Percentiles rank a stretch among this genome's conserved stretches.
Conservation (phyloP, 2,797 vertebrate species). For the Phrynocephalus vlangalii region DNA sequence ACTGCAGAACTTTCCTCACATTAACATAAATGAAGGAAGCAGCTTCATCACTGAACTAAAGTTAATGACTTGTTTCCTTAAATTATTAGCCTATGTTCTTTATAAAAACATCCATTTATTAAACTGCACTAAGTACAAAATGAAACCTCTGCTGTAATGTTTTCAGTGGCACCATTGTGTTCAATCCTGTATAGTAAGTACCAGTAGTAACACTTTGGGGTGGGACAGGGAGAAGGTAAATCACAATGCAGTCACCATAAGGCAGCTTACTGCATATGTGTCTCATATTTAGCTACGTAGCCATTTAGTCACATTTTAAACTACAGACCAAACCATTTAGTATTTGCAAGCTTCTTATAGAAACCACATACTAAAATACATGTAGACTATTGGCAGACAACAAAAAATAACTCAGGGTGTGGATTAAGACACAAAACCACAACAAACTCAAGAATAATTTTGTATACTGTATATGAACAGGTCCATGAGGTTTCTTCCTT, state of each 20-base stretch:
- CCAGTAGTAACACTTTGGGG: background rate
- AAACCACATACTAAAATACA: conserved; percentile 39
- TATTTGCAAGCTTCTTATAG: conserved; percentile 55
- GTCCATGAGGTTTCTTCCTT: conserved; percentile 33
- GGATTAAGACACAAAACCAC: conserved; percentile 48
- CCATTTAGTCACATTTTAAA: conserved; percentile 46
- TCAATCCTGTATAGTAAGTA: background rate
- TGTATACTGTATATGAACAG: conserved; percentile 25
- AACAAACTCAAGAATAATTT: conserved; percentile 48
- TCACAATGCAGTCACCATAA: background rate
- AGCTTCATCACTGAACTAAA: background rate
- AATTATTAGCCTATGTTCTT: background rate
- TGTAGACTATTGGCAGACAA: conserved; percentile 17
- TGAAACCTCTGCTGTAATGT: background rate
- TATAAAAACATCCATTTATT: background rate
- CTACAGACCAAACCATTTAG: conserved; percentile 39
- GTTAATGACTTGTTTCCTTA: background rate
- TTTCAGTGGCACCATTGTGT: background rate
- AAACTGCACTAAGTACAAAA: background rate
- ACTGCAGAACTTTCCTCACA: background rate
- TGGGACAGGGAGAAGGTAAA: background rate
- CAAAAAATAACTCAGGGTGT: conserved; percentile 42
- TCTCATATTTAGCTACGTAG: conserved; percentile 43
- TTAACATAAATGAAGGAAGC: background rate
- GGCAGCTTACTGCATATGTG: background rate